Conservation (phyloP, 2,797 vertebrate species). For the Synaphobranchus kaupii region DNA sequence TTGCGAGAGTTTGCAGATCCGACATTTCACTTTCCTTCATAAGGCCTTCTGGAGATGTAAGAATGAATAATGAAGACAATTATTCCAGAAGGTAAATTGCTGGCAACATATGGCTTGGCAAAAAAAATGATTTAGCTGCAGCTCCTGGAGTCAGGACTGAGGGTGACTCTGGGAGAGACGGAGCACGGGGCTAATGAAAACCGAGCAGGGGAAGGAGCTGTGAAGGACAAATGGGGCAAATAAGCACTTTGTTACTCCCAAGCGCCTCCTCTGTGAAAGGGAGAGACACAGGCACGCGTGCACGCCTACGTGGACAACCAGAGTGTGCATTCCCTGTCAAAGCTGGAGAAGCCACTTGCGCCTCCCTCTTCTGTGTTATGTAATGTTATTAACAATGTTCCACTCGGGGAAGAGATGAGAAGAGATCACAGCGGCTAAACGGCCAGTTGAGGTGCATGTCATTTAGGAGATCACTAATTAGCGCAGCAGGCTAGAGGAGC, state of each 20-base stretch:
- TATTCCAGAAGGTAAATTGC: conserved; percentile 69
- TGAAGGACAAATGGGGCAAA: conserved; percentile 63
- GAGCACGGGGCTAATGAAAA: background rate
- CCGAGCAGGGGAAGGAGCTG: background rate
- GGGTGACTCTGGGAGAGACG: conserved; percentile 34
- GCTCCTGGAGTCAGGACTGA: conserved; percentile 55
- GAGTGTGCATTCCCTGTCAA: background rate
- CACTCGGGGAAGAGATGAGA: background rate
- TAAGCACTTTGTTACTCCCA: conserved; percentile 42
- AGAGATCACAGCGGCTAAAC: background rate
- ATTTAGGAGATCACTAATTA: conserved; percentile 19
- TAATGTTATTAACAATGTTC: background rate
- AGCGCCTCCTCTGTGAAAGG: background rate
- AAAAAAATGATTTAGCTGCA: conserved; percentile 58
- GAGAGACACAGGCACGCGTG: background rate
- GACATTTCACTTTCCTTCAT: background rate
- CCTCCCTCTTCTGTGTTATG: background rate
- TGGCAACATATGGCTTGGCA: conserved; percentile 67
- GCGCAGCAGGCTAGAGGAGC: background rate
- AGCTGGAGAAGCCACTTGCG: background rate
- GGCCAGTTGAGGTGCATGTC: background rate
- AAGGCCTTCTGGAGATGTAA: conserved; percentile 29
- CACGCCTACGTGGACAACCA: background rate
- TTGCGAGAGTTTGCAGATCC: background rate
- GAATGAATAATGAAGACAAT: conserved; percentile 68